These are phyloP conservation scores for Drosophila equinoxialis DNA, from an alignment of 1,140 invertebrate genomes.

Conservation along the genomic window DNA sequence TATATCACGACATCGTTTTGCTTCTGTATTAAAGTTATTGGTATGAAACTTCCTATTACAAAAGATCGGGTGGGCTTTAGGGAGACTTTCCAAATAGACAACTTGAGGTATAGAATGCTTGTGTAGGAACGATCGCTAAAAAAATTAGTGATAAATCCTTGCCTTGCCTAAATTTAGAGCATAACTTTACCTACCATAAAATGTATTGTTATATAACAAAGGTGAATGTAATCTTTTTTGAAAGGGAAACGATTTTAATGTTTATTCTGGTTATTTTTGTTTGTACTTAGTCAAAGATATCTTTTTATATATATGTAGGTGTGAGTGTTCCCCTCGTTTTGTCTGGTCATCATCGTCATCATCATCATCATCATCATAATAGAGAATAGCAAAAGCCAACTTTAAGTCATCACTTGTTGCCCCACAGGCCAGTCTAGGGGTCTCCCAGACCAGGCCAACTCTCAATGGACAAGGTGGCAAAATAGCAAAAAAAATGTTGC, in stretches of 20 bases:
- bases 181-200: not conserved
- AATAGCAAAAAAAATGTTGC: slow-evolving; percentile 21
- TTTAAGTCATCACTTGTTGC: slow-evolving; percentile 48
- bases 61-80: no score
- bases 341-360: not conserved
- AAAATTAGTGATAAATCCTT: no score
- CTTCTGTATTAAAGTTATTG: no score
- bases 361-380: slow-evolving; percentile 6
- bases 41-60: no score
- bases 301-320: not conserved
- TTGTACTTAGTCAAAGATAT: not conserved
- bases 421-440: slow-evolving; percentile 23
- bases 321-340: not conserved
- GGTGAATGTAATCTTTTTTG: not conserved
- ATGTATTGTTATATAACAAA: not conserved
- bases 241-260: not conserved
- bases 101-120: no score
- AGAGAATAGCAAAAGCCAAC: not conserved
- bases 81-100: no score
- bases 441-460: slow-evolving; percentile 12
- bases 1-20: no score
- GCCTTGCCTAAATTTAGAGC: no score
- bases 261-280: slow-evolving; percentile 6
- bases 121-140: no score
- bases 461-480: slow-evolving; percentile 36